phyloP scores from a whole-genome alignment of 1,140 invertebrate species.

The Drosophila ogumai region DNA sequence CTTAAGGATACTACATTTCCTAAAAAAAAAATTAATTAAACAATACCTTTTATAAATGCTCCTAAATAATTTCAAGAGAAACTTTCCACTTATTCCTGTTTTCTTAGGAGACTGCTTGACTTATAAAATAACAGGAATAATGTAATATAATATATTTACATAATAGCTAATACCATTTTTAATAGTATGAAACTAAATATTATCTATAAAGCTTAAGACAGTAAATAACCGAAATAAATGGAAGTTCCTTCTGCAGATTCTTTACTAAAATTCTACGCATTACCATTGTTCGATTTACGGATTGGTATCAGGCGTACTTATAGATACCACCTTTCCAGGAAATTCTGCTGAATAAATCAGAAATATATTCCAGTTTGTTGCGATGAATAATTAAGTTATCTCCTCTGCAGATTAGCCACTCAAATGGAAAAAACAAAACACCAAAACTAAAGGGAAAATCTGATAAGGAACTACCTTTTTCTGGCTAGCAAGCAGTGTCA shows the following conservation, averaged over 20 bases:
- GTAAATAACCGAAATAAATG: neutral
- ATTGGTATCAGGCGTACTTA: slow-evolving; percentile 8
- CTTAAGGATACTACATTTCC: neutral
- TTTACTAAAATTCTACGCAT: neutral
- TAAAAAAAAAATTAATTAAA: too few species aligned
- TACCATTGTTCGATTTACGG: neutral
- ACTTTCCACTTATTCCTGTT: too few species aligned
- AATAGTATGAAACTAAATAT: too few species aligned
- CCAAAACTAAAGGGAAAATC: neutral
- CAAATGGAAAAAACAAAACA: neutral
- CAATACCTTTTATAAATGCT: too few species aligned
- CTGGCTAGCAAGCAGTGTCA: neutral
- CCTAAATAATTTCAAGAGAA: too few species aligned
- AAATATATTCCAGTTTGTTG: neutral
- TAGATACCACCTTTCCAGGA: neutral
- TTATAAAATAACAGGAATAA: too few species aligned
- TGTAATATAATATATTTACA: too few species aligned
- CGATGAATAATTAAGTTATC: slow-evolving; percentile 2
- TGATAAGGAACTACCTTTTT: neutral
- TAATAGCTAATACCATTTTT: too few species aligned
- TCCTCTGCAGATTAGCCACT: neutral
- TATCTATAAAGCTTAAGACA: too few species aligned
- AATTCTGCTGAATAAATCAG: neutral
- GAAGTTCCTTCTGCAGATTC: neutral
- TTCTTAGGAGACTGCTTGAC: too few species aligned